Conservation (phyloP, 2,113 vertebrate species). For the Elaphurus davidianus region DNA sequence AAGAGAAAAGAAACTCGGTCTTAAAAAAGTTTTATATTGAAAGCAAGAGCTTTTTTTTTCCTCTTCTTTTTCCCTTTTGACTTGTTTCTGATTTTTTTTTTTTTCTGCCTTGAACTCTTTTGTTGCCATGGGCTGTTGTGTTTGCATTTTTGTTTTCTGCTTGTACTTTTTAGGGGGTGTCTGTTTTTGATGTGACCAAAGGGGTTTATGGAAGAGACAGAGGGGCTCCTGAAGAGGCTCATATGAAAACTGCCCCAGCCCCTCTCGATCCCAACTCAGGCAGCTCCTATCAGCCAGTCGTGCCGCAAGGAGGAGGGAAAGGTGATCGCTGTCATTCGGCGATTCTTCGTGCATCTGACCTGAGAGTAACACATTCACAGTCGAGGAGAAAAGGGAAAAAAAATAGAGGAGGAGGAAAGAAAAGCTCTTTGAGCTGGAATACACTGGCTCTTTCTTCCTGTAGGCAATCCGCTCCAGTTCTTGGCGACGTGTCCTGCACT, state of each 20-base stretch:
- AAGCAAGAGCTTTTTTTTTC: constrained; percentile 12
- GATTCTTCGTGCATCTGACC: constrained; percentile 81
- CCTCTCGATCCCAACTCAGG: constrained; percentile 59
- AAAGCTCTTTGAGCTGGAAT: constrained; percentile 88
- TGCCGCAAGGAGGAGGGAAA: constrained; percentile 77
- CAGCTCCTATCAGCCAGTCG: constrained; percentile 72
- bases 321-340: constrained; percentile 78
- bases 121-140: constrained; percentile 31
- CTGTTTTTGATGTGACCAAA: constrained; percentile 50
- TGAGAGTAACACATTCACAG: constrained; percentile 83
- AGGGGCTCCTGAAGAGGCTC: constrained; percentile 3
- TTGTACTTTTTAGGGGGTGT: not conserved
- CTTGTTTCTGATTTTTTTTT: not conserved
- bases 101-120: constrained; percentile 20
- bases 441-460: constrained; percentile 91
- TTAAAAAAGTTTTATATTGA: constrained; percentile 80
- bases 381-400: constrained; percentile 76
- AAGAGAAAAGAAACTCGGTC: constrained; percentile 56
- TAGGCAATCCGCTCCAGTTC: constrained; percentile 87
- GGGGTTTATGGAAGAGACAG: constrained; percentile 45
- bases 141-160: constrained; percentile 25
- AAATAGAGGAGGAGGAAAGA: constrained; percentile 80
- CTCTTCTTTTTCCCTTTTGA: not conserved
- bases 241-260: constrained; percentile 51
- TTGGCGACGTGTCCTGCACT: constrained; percentile 88